A percentile compares a stretch with the other conserved stretches of the same genome.
These are phyloP conservation scores for Coendou prehensilis DNA, from an alignment of 2,797 vertebrate species.

Conservation along the genomic window DNA sequence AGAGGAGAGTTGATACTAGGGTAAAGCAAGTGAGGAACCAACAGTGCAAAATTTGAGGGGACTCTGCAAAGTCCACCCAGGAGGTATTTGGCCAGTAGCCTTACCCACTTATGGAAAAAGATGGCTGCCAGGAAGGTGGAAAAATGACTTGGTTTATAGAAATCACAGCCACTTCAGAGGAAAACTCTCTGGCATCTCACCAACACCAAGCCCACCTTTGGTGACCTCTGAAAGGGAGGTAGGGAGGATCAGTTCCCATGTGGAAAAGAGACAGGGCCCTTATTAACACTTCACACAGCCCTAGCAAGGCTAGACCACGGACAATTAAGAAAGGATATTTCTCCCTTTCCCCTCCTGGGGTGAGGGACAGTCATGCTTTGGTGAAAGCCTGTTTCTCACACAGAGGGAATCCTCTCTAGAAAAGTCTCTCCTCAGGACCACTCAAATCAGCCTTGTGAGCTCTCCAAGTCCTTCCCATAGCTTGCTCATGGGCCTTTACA, in stretches of 20 bases:
- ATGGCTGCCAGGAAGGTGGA: background rate
- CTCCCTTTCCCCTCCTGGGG: accelerated
- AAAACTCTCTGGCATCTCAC: conserved; percentile 28
- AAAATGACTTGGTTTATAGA: background rate
- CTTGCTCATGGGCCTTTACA: background rate
- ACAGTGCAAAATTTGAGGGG: background rate
- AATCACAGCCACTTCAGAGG: background rate
- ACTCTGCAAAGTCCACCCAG: background rate
- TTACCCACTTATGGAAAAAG: background rate
- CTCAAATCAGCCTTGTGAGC: background rate
- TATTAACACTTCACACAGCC: background rate
- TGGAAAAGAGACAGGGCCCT: background rate
- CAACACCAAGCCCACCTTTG: background rate
- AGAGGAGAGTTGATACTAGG: background rate
- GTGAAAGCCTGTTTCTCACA: background rate
- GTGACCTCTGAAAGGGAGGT: background rate
- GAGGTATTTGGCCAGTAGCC: background rate
- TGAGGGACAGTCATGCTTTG: background rate
- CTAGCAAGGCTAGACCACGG: background rate
- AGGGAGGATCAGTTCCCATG: background rate
- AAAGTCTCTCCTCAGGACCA: background rate
- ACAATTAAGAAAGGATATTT: background rate
- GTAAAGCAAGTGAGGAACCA: background rate
- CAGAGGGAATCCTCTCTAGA: background rate
- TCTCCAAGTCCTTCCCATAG: background rate